Evolutionary conservation across 2,797 vertebrate species (phyloP).

Genomic region (Anableps anableps): DNA sequence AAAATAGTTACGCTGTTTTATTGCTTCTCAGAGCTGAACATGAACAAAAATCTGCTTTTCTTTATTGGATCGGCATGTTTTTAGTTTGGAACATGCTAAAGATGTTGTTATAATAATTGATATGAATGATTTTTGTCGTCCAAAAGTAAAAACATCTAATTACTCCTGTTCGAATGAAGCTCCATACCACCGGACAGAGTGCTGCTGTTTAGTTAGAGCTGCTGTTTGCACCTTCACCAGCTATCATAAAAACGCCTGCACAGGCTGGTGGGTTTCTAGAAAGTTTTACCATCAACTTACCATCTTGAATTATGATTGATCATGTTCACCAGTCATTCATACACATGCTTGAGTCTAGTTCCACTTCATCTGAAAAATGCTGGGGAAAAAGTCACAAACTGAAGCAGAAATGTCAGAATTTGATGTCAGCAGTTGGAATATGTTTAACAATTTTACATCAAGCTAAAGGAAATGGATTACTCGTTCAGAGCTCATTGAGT

Average conservation of each 20-base stretch:
- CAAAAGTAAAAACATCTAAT: too few relatives aligned
- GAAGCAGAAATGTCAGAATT: background rate
- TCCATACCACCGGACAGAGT: too few relatives aligned
- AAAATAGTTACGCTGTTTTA: background rate
- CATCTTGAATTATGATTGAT: background rate
- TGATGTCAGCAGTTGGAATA: background rate
- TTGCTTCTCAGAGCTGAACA: too few relatives aligned
- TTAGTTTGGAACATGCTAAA: too few relatives aligned
- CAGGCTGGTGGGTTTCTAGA: background rate
- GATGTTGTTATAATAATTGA: too few relatives aligned
- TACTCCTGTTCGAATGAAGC: too few relatives aligned
- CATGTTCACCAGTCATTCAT: background rate
- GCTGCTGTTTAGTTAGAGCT: too few relatives aligned
- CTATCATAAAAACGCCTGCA: too few relatives aligned
- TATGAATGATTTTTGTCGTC: too few relatives aligned
- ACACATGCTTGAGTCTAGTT: background rate
- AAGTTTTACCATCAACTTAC: background rate
- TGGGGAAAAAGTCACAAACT: background rate
- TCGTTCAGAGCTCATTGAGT: background rate
- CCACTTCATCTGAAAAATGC: background rate
- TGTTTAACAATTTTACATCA: background rate
- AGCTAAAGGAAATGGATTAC: background rate
- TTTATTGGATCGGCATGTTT: too few relatives aligned
- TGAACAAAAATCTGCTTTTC: too few relatives aligned
- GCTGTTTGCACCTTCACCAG: too few relatives aligned